These are phyloP conservation scores for Oenanthe melanoleuca DNA, from an alignment of 2,113 vertebrate species.

Conservation along the genomic window DNA sequence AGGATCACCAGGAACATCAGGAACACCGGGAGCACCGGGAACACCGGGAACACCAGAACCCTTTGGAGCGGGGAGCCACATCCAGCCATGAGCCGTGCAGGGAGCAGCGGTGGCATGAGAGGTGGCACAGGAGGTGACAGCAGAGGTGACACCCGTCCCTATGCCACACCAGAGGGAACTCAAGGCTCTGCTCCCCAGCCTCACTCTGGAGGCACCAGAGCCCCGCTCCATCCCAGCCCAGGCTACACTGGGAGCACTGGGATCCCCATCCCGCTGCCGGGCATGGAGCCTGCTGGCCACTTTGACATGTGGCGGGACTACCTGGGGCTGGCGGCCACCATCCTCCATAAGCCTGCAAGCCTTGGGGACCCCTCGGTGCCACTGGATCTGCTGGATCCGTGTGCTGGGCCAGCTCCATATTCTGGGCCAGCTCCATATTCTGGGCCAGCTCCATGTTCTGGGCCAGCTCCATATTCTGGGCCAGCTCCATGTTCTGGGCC, in stretches of 20 bases:
- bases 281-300: fast-evolving
- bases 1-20: too few species aligned
- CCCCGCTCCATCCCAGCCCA: fast-evolving
- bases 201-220: fast-evolving
- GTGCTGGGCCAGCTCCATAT: fast-evolving
- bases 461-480: fast-evolving
- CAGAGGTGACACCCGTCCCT: fast-evolving
- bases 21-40: neutral
- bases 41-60: fast-evolving
- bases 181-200: fast-evolving
- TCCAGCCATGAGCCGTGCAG: fast-evolving
- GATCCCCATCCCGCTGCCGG: fast-evolving
- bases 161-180: fast-evolving
- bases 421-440: fast-evolving
- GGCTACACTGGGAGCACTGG: fast-evolving
- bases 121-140: fast-evolving
- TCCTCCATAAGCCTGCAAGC: fast-evolving
- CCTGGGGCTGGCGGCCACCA: neutral
- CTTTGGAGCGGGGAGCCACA: fast-evolving
- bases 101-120: fast-evolving
- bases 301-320: neutral
- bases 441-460: fast-evolving
- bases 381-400: too few species aligned
- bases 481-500: fast-evolving
- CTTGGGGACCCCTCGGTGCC: neutral